Evolutionary conservation across 2,888 invertebrate species (phyloP), one percentile per base, ranked within the genome.

Genomic region (Agriopis leucophaearia): DNA sequence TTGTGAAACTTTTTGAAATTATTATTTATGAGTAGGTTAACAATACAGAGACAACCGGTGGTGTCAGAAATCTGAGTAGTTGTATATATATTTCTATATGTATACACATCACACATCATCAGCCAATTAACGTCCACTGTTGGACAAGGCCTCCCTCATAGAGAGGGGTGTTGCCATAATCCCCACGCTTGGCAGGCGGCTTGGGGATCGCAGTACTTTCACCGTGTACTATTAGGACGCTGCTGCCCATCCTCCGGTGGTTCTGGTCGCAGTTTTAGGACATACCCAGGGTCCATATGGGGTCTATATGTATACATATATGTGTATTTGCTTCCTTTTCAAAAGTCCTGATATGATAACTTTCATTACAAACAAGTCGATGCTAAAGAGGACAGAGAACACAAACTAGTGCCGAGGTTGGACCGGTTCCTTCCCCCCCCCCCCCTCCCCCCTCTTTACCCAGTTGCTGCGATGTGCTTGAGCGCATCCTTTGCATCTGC

Each of bases 321-420:
- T 27, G 6, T 42, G 57, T 36, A 55, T 62, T 40, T 13, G 44
- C 36, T 66, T 60, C 66, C 61, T 61, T 47, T 44, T 60, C n/a
- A 13, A 52, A 52, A 48, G 36, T 58, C 58, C 65, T 56, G 62
- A 54, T 62, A 47, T 63, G 52, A 63, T 67, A 67, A 54, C 58
- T 67, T 63, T 64, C 72, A 76, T 75, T 77, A 75, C 78, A 81
- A 79, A 80, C 77, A 82, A 79, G 77, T 82, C 83, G 85, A 87
- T 86, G 86, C 78, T 84, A 91, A 90, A 83, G 88, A 81, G 89
- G 88, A 86, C 89, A 90, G 74, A 78, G 78, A 82, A 82, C 80
- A 82, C 80, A 78, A 78, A 83, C 84, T 71, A 74, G 73, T 84
- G 84, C 78, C 80, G 86, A 84, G 79, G 83, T 78, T 78, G 76